phyloP scores from a whole-genome alignment of 2,888 invertebrate genomes.

The Cetonia aurata region DNA sequence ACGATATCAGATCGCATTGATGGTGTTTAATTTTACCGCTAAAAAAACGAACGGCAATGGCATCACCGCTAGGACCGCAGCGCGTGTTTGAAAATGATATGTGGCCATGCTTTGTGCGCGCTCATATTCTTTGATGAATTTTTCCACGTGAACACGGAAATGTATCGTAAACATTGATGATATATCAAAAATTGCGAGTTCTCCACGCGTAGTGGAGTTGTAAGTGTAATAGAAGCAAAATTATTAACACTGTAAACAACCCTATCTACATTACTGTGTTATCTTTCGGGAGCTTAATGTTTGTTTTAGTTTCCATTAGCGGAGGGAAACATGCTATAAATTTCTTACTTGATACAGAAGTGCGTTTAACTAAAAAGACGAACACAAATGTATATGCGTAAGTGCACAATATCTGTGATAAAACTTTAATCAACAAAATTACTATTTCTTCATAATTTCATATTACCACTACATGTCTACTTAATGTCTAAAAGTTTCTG shows the following conservation, averaged over 20 bases:
- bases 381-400: too few species aligned
- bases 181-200: conserved; percentile 6
- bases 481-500: too few species aligned
- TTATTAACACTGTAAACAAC: conserved; percentile 19
- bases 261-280: conserved; percentile 7
- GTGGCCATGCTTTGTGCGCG: conserved; percentile 1
- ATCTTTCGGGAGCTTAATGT: conserved; percentile 16
- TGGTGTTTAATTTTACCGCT: conserved; percentile 49
- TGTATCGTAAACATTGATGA: conserved; percentile 21
- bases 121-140: conserved; percentile 24
- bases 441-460: too few species aligned
- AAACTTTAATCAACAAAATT: too few species aligned
- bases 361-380: too few species aligned
- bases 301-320: conserved; percentile 23
- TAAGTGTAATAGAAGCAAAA: conserved; percentile 5
- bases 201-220: not conserved
- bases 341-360: conserved; percentile 1
- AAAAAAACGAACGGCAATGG: conserved; percentile 19
- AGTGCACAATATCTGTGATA: too few species aligned
- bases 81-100: conserved; percentile 20
- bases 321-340: conserved; percentile 13
- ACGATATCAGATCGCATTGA: conserved; percentile 51
- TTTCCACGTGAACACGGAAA: conserved; percentile 26
- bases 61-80: not conserved
- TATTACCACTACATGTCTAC: too few species aligned